phyloP scores from a whole-genome alignment of 1,140 invertebrate genomes.

The Drosophila prosaltans region DNA sequence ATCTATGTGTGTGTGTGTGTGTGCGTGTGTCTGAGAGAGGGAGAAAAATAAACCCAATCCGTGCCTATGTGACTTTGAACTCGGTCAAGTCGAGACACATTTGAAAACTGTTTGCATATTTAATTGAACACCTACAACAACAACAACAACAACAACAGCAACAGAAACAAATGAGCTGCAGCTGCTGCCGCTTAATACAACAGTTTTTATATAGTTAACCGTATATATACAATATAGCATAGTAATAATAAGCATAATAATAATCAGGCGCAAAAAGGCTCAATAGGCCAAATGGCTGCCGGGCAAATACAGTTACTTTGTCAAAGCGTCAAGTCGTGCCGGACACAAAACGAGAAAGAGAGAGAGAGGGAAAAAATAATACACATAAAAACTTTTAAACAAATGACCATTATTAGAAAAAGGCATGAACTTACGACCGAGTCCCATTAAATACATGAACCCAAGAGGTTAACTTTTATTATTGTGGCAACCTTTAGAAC shows the following conservation, averaged over 20 bases:
- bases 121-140: constrained; percentile 80
- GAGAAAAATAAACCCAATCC: constrained; percentile 44
- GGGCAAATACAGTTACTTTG: constrained; percentile 64
- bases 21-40: constrained; percentile 24
- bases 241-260: constrained; percentile 50
- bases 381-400: constrained; percentile 19
- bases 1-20: background rate
- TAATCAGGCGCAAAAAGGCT: constrained; percentile 78
- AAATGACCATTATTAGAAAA: constrained; percentile 64
- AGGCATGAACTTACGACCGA: constrained; percentile 43
- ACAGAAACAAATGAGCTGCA: constrained; percentile 67
- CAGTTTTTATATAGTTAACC: constrained; percentile 15
- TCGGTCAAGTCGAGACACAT: constrained; percentile 80
- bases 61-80: constrained; percentile 69
- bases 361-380: background rate
- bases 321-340: constrained; percentile 70
- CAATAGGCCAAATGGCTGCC: constrained; percentile 71
- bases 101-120: constrained; percentile 80
- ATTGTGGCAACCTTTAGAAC: background rate
- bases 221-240: constrained; percentile 23
- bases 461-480: background rate
- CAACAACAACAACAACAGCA: constrained; percentile 24
- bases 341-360: constrained; percentile 23
- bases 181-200: constrained; percentile 53
- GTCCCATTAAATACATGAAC: constrained; percentile 30